A percentile compares a stretch with the other conserved stretches of the same genome.
Evolutionary conservation across 2,797 vertebrate species (phyloP).

Genomic region (Eupleurogrammus muticus): DNA sequence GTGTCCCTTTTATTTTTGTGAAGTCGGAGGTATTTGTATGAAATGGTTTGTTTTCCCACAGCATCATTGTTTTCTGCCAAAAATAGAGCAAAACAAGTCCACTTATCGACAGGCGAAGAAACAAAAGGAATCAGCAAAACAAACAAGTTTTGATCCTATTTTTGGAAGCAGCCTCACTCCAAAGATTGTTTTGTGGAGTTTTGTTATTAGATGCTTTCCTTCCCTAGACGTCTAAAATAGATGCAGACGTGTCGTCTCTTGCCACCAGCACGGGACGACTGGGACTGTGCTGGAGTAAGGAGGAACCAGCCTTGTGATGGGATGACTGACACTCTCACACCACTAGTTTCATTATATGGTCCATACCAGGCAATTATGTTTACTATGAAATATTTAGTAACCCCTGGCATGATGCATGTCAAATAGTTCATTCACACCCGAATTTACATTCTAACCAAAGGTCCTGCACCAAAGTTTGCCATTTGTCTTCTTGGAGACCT

Average conservation of each 20-base stretch:
- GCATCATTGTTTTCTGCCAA: slow-evolving; percentile 64
- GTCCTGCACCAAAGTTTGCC: no score
- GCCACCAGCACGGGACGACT: slow-evolving; percentile 34
- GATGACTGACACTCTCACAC: no score
- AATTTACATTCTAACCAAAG: no score
- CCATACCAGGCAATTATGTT: no score
- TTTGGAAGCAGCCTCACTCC: slow-evolving; percentile 58
- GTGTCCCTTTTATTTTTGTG: slow-evolving; percentile 26
- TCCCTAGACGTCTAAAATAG: slow-evolving; percentile 65
- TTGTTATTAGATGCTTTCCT: slow-evolving; percentile 72
- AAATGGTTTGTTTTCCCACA: slow-evolving; percentile 63
- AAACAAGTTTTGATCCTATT: slow-evolving; percentile 72
- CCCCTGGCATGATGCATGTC: no score
- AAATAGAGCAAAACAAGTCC: slow-evolving; percentile 66
- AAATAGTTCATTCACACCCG: no score
- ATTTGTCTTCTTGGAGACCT: slow-evolving; percentile 31
- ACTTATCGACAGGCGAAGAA: slow-evolving; percentile 60
- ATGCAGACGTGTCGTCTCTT: slow-evolving; percentile 49
- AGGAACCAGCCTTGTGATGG: slow-evolving; percentile 37
- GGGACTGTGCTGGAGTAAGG: slow-evolving; percentile 40
- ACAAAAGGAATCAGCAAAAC: slow-evolving; percentile 70
- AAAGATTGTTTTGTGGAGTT: slow-evolving; percentile 65
- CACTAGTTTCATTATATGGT: no score
- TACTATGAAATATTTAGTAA: no score
- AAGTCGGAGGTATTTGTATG: slow-evolving; percentile 41